A percentile compares a stretch with the other conserved stretches of the same genome.
Evolutionary conservation across 2,113 vertebrate species (phyloP).

Genomic region (Pedetes capensis): DNA sequence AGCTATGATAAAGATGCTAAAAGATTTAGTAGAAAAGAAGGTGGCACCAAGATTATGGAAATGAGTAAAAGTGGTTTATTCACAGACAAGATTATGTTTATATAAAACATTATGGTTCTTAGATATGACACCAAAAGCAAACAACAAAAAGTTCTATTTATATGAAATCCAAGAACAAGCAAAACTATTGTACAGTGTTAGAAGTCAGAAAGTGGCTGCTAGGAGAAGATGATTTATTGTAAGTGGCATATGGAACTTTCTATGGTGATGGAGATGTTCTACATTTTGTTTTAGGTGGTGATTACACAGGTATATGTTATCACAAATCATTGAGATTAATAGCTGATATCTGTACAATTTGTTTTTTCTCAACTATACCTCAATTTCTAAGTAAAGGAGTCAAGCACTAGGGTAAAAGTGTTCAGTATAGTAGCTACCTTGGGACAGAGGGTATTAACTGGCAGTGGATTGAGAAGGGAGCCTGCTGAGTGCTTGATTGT

Average conservation of each 20-base stretch:
- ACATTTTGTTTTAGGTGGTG: not conserved
- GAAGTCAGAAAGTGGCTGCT: not conserved
- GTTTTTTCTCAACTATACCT: not conserved
- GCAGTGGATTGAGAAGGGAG: not conserved
- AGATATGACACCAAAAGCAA: not conserved
- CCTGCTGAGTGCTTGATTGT: not conserved
- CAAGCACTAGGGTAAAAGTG: not conserved
- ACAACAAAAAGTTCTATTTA: not conserved
- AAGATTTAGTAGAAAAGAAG: not conserved
- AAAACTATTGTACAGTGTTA: not conserved
- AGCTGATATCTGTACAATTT: not conserved
- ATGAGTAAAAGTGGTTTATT: not conserved
- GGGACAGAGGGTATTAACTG: not conserved
- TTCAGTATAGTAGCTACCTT: not conserved
- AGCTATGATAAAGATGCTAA: not conserved
- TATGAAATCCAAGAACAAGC: not conserved
- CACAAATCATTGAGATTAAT: not conserved
- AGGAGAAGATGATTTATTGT: not conserved
- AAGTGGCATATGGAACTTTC: not conserved
- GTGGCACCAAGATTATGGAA: not conserved
- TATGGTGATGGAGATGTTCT: not conserved
- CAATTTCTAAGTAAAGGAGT: not conserved
- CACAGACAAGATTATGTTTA: not conserved
- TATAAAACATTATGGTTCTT: not conserved
- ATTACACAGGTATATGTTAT: not conserved